Conservation (phyloP, 2,888 invertebrate species). For the Idaea dimidiata region DNA sequence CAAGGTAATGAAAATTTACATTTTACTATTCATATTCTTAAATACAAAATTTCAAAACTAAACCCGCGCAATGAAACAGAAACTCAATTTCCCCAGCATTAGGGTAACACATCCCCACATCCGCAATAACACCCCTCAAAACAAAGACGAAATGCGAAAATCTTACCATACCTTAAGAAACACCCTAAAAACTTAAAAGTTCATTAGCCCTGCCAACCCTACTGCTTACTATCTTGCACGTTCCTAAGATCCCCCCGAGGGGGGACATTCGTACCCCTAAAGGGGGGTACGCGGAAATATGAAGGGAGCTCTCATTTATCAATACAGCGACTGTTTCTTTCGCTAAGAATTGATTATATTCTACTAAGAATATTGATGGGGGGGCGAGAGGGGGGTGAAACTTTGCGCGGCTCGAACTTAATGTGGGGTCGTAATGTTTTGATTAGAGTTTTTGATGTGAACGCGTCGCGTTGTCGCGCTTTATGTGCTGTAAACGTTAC, state of each 20-base stretch:
- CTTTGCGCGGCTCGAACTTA: constrained; percentile 51
- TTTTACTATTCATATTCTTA: not conserved
- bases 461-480: constrained; percentile 32
- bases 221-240: constrained; percentile 77
- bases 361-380: constrained; percentile 77
- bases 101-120: constrained; percentile 1
- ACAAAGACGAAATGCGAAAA: constrained; percentile 27
- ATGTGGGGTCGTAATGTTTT: constrained; percentile 55
- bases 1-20: no score
- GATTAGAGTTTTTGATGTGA: constrained; percentile 73
- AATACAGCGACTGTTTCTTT: constrained; percentile 80
- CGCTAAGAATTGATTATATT: constrained; percentile 80
- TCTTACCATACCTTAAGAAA: constrained; percentile 42
- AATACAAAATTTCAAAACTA: not conserved
- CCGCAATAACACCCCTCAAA: constrained; percentile 14
- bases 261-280: constrained; percentile 47
- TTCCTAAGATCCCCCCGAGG: constrained; percentile 69
- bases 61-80: not conserved
- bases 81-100: not conserved
- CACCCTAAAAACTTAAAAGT: constrained; percentile 68
- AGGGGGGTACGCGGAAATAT: constrained; percentile 71
- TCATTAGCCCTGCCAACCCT: constrained; percentile 77
- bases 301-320: constrained; percentile 80
- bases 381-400: constrained; percentile 39
- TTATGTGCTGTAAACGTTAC: constrained; percentile 30